A percentile compares a stretch with the other conserved stretches of the same genome.
Evolutionary conservation across 2,113 vertebrate genomes (phyloP).

Genomic region (Strigops habroptila): DNA sequence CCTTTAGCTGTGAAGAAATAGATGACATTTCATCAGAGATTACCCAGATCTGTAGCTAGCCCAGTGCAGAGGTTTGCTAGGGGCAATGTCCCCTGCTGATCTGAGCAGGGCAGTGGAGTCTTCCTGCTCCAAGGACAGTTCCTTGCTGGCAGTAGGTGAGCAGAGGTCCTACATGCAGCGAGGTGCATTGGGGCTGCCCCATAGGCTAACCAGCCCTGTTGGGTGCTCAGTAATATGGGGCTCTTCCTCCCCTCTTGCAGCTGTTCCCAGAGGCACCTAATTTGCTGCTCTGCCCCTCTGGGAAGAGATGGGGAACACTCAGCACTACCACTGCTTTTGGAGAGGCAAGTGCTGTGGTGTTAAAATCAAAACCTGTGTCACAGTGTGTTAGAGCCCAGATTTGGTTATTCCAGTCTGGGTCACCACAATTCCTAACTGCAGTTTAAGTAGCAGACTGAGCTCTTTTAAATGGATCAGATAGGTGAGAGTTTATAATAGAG

Average conservation of each 20-base stretch:
- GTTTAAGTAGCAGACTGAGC: not conserved
- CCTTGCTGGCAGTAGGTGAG: not conserved
- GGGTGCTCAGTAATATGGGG: not conserved
- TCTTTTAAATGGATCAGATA: not conserved
- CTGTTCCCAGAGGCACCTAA: not conserved
- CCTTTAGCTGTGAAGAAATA: not conserved
- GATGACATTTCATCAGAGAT: not conserved
- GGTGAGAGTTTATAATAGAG: not conserved
- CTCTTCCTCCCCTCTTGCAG: not conserved
- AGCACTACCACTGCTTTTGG: not conserved
- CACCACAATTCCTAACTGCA: not conserved
- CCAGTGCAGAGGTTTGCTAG: not conserved
- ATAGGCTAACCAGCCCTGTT: not conserved
- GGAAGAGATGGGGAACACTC: not conserved
- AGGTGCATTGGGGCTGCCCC: not conserved
- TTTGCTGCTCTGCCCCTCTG: not conserved
- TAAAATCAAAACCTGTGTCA: not conserved
- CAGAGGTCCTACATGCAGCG: not conserved
- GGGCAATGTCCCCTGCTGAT: no score
- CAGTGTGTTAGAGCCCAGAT: not conserved
- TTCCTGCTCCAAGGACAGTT: rapidly evolving
- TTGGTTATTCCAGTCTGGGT: not conserved
- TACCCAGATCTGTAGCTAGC: not conserved
- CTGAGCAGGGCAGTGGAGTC: not conserved
- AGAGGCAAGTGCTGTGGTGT: not conserved